phyloP scores from a whole-genome alignment of 2,113 vertebrate genomes.

The Callospermophilus lateralis region DNA sequence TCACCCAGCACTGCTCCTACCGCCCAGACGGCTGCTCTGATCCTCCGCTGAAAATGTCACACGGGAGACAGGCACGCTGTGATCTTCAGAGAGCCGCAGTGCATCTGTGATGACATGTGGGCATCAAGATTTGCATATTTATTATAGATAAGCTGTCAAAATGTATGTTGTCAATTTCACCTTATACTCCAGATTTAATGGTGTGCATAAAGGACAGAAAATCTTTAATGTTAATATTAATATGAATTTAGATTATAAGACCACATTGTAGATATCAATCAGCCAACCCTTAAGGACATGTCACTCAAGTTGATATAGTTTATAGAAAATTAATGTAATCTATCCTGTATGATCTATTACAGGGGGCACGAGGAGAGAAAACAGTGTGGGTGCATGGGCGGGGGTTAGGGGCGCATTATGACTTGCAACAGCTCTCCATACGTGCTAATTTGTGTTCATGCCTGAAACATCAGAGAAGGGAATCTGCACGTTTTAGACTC shows the following conservation, averaged over 20 bases:
- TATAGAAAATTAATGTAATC: slow-evolving; percentile 91
- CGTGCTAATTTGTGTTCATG: slow-evolving; percentile 56
- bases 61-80: slow-evolving; percentile 85
- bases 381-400: not conserved
- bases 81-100: slow-evolving; percentile 86
- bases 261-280: slow-evolving; percentile 91
- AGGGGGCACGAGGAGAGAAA: slow-evolving; percentile 21
- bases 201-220: slow-evolving; percentile 91
- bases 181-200: slow-evolving; percentile 91
- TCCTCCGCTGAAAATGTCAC: slow-evolving; percentile 87
- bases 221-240: slow-evolving; percentile 95
- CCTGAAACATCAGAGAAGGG: slow-evolving; percentile 48
- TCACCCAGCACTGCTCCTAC: slow-evolving; percentile 77
- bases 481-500: not conserved
- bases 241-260: slow-evolving; percentile 92
- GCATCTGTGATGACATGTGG: slow-evolving; percentile 88
- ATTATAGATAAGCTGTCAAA: slow-evolving; percentile 93
- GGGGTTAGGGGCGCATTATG: not conserved
- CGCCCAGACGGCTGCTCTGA: slow-evolving; percentile 84
- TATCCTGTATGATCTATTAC: slow-evolving; percentile 87
- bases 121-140: slow-evolving; percentile 91
- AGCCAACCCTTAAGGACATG: slow-evolving; percentile 90
- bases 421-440: slow-evolving; percentile 57
- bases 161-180: slow-evolving; percentile 92
- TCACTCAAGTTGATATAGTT: slow-evolving; percentile 90